phyloP scores from a whole-genome alignment of 2,888 invertebrate genomes.

The Liodrosophila aerea region DNA sequence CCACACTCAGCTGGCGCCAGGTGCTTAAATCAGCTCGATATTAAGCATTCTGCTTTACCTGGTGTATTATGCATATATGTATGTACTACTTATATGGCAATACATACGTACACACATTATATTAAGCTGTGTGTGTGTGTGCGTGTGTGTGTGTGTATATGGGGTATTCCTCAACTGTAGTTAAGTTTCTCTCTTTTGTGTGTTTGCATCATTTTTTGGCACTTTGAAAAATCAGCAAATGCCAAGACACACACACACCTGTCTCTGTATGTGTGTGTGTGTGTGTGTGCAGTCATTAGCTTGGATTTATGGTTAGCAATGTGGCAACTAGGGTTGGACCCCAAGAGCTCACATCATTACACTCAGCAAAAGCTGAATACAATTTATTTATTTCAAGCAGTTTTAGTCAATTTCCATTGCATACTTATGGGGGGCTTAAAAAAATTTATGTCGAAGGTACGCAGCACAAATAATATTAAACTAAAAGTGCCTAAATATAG shows the following conservation, averaged over 20 bases:
- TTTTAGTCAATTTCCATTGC: too few relatives aligned
- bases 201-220: slow-evolving; percentile 14
- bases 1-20: neutral
- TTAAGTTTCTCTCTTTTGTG: slow-evolving; percentile 9
- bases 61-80: too few relatives aligned
- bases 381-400: too few relatives aligned
- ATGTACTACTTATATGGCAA: too few relatives aligned
- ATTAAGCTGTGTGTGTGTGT: neutral
- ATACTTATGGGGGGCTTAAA: too few relatives aligned
- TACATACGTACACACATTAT: too few relatives aligned
- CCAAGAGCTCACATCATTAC: slow-evolving; percentile 1
- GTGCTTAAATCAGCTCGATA: too few relatives aligned
- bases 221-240: slow-evolving; percentile 21
- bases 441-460: too few relatives aligned
- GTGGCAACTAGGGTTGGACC: slow-evolving; percentile 9
- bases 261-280: neutral
- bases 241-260: slow-evolving; percentile 1
- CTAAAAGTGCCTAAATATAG: too few relatives aligned
- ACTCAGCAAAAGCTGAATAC: too few relatives aligned
- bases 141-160: slow-evolving; percentile 1
- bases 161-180: slow-evolving; percentile 10
- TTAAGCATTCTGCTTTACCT: neutral
- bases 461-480: too few relatives aligned
- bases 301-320: slow-evolving; percentile 31
- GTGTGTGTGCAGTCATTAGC: slow-evolving; percentile 34